These are phyloP conservation scores for Nephrotoma appendiculata DNA, from an alignment of 2,888 invertebrate genomes.

Conservation along the genomic window DNA sequence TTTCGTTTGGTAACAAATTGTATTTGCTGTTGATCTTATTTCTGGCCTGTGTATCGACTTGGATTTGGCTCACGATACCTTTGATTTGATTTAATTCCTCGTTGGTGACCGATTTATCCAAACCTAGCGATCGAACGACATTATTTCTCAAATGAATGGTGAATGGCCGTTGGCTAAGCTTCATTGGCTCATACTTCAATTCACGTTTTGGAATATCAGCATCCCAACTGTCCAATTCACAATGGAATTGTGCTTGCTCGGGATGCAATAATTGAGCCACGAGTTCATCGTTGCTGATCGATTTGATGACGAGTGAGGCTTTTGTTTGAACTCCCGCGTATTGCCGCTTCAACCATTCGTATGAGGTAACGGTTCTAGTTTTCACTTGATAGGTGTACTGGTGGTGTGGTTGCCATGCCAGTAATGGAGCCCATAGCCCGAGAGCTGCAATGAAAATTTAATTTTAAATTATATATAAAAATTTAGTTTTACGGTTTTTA, in stretches of 20 bases:
- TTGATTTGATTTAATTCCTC: constrained; percentile 56
- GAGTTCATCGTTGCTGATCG: constrained; percentile 34
- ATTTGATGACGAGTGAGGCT: constrained; percentile 40
- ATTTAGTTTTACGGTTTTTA: not conserved
- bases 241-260: constrained; percentile 40
- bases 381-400: constrained; percentile 43
- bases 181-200: constrained; percentile 39
- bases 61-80: constrained; percentile 51
- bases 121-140: constrained; percentile 39
- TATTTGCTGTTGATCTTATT: constrained; percentile 36
- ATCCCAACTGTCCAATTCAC: constrained; percentile 37
- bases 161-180: constrained; percentile 42
- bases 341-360: constrained; percentile 40
- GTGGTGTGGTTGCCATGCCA: constrained; percentile 40
- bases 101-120: constrained; percentile 39
- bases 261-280: constrained; percentile 35
- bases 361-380: constrained; percentile 41
- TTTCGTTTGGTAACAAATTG: constrained; percentile 31
- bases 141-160: constrained; percentile 46
- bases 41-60: constrained; percentile 46
- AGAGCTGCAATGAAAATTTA: not conserved
- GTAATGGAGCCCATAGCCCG: constrained; percentile 24
- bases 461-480: not conserved
- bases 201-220: constrained; percentile 33
- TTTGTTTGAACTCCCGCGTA: constrained; percentile 40